Evolutionary conservation across 2,113 vertebrate species (phyloP).

Genomic region (Megaceryle torquata): DNA sequence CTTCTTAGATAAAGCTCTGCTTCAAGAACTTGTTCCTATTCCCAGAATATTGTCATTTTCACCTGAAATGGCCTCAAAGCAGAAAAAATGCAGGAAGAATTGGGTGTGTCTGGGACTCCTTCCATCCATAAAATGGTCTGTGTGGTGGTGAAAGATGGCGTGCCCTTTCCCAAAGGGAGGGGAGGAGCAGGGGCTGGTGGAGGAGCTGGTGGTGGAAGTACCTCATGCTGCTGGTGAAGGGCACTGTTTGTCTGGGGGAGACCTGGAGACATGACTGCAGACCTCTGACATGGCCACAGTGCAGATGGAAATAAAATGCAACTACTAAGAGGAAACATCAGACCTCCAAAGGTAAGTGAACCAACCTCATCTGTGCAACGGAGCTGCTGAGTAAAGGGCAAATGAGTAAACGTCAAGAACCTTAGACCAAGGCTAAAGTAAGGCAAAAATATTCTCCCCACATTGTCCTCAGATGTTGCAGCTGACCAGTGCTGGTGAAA

Average conservation of each 20-base stretch:
- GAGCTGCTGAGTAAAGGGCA: neutral
- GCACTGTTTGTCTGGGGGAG: neutral
- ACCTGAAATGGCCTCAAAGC: neutral
- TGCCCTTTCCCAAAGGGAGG: neutral
- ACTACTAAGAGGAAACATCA: neutral
- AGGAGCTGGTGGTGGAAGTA: neutral
- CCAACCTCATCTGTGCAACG: neutral
- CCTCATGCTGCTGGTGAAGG: neutral
- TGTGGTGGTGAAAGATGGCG: neutral
- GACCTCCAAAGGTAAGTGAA: neutral
- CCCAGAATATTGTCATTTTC: neutral
- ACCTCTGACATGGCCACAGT: neutral
- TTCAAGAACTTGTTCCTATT: neutral
- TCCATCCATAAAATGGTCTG: neutral
- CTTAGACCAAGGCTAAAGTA: neutral
- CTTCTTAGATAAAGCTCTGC: neutral
- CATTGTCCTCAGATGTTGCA: neutral
- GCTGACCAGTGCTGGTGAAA: neutral
- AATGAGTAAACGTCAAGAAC: neutral
- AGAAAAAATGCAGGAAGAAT: neutral
- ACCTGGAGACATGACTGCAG: neutral
- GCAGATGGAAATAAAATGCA: neutral
- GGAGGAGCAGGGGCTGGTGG: neutral
- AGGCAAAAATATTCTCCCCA: neutral
- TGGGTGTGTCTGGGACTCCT: fast-evolving